These are phyloP conservation scores for Philaethria dido DNA, from an alignment of 2,888 invertebrate species.

Conservation along the genomic window DNA sequence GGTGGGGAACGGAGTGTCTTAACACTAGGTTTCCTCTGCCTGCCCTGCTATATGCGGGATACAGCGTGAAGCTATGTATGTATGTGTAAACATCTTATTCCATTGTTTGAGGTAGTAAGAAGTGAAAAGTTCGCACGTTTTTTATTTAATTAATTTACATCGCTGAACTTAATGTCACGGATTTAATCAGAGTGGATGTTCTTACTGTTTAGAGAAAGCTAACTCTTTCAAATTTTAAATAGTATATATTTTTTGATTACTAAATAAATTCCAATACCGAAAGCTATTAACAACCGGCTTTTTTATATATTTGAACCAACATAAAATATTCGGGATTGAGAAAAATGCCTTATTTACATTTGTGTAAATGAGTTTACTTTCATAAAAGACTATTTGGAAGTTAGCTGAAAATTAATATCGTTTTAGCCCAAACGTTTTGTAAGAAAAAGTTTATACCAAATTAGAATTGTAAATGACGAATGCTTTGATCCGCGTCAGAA, in stretches of 20 bases:
- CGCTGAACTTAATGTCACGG: too few relatives aligned
- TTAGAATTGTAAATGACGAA: constrained; percentile 44
- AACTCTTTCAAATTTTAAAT: not conserved
- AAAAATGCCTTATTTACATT: constrained; percentile 23
- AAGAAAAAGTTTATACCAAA: constrained; percentile 39
- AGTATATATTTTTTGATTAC: not conserved
- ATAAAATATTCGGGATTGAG: constrained; percentile 3
- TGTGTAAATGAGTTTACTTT: constrained; percentile 25
- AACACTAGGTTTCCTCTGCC: too few relatives aligned
- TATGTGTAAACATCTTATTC: too few relatives aligned
- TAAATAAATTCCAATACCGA: not conserved
- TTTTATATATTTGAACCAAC: constrained; percentile 5
- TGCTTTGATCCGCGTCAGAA: constrained; percentile 39
- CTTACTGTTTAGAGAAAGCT: too few relatives aligned
- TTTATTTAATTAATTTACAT: too few relatives aligned
- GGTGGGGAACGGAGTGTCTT: too few relatives aligned
- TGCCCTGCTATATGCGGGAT: too few relatives aligned
- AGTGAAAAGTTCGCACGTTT: too few relatives aligned
- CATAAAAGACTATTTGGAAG: constrained; percentile 25
- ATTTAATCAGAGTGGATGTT: too few relatives aligned
- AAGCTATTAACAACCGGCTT: constrained; percentile 1
- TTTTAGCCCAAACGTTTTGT: constrained; percentile 37
- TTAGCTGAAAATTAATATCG: constrained; percentile 39
- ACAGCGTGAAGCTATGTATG: too few relatives aligned
- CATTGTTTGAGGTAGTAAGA: too few relatives aligned